phyloP scores from a whole-genome alignment of 2,113 vertebrate genomes.

The Cebidichthys violaceus region DNA sequence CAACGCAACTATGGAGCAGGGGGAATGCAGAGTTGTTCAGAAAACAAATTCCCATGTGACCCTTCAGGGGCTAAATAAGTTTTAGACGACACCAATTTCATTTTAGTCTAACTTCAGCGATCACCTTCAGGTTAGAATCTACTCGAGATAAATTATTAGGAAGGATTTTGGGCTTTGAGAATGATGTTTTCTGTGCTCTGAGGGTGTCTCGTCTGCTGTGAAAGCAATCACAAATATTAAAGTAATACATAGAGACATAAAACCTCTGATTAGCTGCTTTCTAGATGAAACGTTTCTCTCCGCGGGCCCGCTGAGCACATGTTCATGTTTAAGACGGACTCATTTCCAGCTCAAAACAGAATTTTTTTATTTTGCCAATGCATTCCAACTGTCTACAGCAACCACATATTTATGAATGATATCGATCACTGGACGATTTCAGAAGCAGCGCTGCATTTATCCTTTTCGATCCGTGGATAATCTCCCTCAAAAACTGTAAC shows the following conservation, averaged over 20 bases:
- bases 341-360: not conserved
- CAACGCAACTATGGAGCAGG: not conserved
- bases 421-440: constrained; percentile 11
- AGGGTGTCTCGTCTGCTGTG: not conserved
- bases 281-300: not conserved
- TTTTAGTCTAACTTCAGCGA: not conserved
- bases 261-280: not conserved
- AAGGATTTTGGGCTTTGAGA: not conserved
- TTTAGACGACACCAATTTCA: not conserved
- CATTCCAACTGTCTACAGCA: constrained; percentile 9
- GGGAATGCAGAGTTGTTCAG: not conserved
- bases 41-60: not conserved
- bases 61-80: not conserved
- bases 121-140: not conserved
- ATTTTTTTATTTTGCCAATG: not conserved
- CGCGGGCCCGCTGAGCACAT: not conserved
- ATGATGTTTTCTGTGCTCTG: not conserved
- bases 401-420: constrained; percentile 1
- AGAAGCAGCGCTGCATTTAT: not conserved
- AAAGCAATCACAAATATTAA: constrained; percentile 1
- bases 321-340: not conserved
- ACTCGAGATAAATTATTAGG: not conserved
- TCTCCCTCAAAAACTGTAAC: constrained; percentile 5
- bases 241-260: not conserved
- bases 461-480: constrained; percentile 21